These are phyloP conservation scores for Laspeyria flexula DNA, from an alignment of 2,888 invertebrate species.

Conservation along the genomic window DNA sequence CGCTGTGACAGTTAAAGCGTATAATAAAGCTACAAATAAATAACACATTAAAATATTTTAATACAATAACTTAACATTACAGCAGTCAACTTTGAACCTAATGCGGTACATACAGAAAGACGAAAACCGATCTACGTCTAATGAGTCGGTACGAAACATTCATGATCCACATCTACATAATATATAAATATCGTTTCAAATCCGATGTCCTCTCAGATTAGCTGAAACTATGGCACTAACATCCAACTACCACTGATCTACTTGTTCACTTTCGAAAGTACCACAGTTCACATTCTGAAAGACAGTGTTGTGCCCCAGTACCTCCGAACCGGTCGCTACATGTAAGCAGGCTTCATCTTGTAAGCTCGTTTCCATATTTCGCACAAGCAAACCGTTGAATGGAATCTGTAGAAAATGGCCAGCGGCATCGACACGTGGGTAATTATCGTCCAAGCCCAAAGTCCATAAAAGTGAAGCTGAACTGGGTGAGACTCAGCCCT, in stretches of 20 bases:
- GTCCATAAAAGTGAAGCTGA: constrained; percentile 95
- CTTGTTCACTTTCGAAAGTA: constrained; percentile 53
- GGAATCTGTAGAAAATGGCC: constrained; percentile 97
- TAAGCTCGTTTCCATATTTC: constrained; percentile 99
- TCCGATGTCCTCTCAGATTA: constrained; percentile 50
- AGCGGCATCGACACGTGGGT: constrained; percentile 97
- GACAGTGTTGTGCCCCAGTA: constrained; percentile 57
- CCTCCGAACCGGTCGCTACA: constrained; percentile 87
- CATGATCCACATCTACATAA: constrained; percentile 21
- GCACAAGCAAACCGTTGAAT: constrained; percentile 97
- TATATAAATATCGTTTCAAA: constrained; percentile 16
- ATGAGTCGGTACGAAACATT: constrained; percentile 26
- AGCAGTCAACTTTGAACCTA: constrained; percentile 80
- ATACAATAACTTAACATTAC: constrained; percentile 84
- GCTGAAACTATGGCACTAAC: constrained; percentile 78
- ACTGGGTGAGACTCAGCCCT: constrained; percentile 96
- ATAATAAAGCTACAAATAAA: constrained; percentile 84
- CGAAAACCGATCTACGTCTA: constrained; percentile 29
- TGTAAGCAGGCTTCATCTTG: constrained; percentile 95
- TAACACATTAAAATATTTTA: constrained; percentile 85
- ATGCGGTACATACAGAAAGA: constrained; percentile 51
- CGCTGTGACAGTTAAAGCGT: constrained; percentile 75
- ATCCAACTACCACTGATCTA: constrained; percentile 61
- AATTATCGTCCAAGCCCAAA: constrained; percentile 98
- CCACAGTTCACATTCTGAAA: constrained; percentile 60